A percentile compares a stretch with the other conserved stretches of the same genome.
phyloP scores from a whole-genome alignment of 37 sponge, comb jelly and placozoan genomes.

The Chondrosia reniformis region DNA sequence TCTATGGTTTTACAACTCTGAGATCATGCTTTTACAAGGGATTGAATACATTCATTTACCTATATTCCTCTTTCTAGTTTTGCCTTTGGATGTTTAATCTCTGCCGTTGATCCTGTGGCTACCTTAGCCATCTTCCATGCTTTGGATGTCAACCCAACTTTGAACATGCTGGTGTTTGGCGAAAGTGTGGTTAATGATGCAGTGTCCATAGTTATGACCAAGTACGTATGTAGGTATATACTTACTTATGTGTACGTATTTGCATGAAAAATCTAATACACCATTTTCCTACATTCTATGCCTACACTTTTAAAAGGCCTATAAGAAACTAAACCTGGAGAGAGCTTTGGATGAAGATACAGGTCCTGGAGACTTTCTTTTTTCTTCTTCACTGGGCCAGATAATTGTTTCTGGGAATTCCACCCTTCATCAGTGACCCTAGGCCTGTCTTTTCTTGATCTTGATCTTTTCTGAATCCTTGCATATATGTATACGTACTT shows the following conservation, averaged over 20 bases:
- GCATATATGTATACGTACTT: neutral
- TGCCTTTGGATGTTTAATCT: constrained; percentile 91
- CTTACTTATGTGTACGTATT: neutral
- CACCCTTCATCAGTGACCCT: too few species aligned
- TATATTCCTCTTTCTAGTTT: constrained; percentile 60
- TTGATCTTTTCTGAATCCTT: too few species aligned
- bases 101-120: constrained; percentile 96
- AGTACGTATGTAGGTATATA: constrained; percentile 48
- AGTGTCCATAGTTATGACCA: constrained; percentile 96
- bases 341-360: too few species aligned
- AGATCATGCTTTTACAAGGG: neutral
- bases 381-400: too few species aligned
- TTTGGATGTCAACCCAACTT: constrained; percentile 84
- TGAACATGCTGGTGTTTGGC: constrained; percentile 97
- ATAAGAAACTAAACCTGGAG: too few species aligned
- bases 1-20: neutral
- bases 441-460: too few species aligned
- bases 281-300: too few species aligned
- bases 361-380: too few species aligned
- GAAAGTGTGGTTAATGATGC: constrained; percentile 97
- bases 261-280: neutral
- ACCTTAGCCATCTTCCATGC: constrained; percentile 96
- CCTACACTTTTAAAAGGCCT: too few species aligned
- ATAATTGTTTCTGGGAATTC: too few species aligned
- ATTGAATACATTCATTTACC: neutral